Evolutionary conservation across 2,888 invertebrate genomes (phyloP).

Genomic region (Amblyteles armatorius): DNA sequence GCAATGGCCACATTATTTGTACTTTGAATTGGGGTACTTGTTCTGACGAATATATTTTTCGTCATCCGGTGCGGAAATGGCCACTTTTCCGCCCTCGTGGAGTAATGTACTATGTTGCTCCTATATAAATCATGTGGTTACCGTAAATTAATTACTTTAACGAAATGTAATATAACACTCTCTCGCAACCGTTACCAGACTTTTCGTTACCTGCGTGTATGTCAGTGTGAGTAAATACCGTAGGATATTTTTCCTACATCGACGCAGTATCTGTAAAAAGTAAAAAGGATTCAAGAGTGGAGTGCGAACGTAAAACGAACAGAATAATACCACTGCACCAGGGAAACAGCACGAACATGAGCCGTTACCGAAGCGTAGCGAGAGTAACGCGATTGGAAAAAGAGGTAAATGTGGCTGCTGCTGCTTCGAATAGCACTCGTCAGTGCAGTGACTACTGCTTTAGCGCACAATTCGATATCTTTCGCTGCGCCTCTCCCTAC

Average conservation of each 20-base stretch:
- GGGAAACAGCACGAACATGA: slow-evolving; percentile 46
- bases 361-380: slow-evolving; percentile 35
- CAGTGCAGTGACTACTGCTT: slow-evolving; percentile 56
- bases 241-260: background rate
- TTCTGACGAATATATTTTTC: too few species aligned
- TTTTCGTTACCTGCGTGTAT: background rate
- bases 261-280: slow-evolving; percentile 14
- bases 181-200: too few species aligned
- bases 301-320: slow-evolving; percentile 60
- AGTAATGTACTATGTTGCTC: too few species aligned
- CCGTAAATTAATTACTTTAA: too few species aligned
- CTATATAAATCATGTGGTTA: too few species aligned
- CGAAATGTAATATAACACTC: too few species aligned
- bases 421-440: slow-evolving; percentile 21
- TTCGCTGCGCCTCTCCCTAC: background rate
- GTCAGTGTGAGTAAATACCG: background rate
- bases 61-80: too few species aligned
- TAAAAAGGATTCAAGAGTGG: slow-evolving; percentile 53
- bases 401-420: slow-evolving; percentile 40
- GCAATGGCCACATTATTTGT: background rate
- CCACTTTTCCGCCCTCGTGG: too few species aligned
- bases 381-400: slow-evolving; percentile 33
- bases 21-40: too few species aligned
- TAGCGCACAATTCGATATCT: slow-evolving; percentile 50
- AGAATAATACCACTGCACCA: slow-evolving; percentile 30